Evolutionary conservation across 2,797 vertebrate genomes (phyloP).

Genomic region (Malacoraja senta): DNA sequence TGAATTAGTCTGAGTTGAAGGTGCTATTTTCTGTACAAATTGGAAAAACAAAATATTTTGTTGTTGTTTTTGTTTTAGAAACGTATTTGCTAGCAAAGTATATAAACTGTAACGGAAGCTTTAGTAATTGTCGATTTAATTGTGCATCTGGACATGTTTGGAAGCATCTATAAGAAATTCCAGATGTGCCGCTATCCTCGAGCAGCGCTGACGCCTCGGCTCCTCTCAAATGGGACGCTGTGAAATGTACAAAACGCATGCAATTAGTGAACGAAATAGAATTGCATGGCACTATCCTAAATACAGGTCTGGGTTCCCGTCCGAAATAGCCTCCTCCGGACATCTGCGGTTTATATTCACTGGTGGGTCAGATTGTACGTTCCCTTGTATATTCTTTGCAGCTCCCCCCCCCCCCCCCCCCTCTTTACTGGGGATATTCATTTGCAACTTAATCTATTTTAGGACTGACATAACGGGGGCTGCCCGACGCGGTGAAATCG

Average conservation of each 20-base stretch:
- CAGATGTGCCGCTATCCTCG: neutral
- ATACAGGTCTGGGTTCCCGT: neutral
- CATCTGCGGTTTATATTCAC: neutral
- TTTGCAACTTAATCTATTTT: constrained; percentile 8
- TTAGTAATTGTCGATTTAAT: constrained; percentile 18
- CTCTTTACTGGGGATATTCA: neutral
- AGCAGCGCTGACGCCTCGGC: neutral
- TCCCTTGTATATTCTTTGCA: neutral
- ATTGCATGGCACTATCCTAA: neutral
- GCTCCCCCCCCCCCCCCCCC: no score
- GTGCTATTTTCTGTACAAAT: neutral
- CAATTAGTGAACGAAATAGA: constrained; percentile 7
- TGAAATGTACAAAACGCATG: neutral
- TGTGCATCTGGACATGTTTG: constrained; percentile 4
- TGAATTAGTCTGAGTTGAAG: neutral
- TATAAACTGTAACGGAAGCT: neutral
- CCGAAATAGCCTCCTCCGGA: neutral
- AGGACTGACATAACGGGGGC: neutral
- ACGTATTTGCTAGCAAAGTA: neutral
- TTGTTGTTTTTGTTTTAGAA: neutral
- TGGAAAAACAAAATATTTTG: neutral
- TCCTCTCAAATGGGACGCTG: neutral
- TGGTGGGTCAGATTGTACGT: neutral
- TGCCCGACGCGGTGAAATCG: neutral
- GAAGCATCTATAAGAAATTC: constrained; percentile 33